Conservation (phyloP, 1,140 invertebrate species). For the Apis laboriosa region DNA sequence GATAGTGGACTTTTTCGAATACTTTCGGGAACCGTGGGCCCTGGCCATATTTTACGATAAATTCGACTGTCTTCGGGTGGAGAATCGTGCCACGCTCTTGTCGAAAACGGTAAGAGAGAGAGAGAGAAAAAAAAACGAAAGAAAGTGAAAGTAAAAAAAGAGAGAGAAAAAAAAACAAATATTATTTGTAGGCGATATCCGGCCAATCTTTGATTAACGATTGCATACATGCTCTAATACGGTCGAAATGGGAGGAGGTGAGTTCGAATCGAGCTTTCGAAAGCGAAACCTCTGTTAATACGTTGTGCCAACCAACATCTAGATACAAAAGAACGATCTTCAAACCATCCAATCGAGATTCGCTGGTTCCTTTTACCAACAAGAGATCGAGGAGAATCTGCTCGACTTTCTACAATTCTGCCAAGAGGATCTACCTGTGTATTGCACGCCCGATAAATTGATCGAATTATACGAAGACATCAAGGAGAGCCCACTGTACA, state of each 20-base stretch:
- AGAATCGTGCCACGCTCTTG: conserved; percentile 58
- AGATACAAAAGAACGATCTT: conserved; percentile 54
- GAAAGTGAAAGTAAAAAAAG: neutral
- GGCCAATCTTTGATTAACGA: conserved; percentile 48
- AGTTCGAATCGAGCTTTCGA: conserved; percentile 43
- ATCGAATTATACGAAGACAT: conserved; percentile 51
- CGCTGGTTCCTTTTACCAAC: conserved; percentile 54
- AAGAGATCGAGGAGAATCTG: conserved; percentile 57
- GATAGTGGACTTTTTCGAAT: conserved; percentile 83
- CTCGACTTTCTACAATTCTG: conserved; percentile 61
- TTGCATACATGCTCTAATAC: conserved; percentile 37
- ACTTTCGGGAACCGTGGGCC: conserved; percentile 84
- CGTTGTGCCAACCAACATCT: neutral
- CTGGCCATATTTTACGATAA: conserved; percentile 83
- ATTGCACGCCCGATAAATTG: conserved; percentile 52
- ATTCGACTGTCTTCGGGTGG: conserved; percentile 79
- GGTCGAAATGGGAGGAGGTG: conserved; percentile 48
- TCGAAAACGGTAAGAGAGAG: conserved; percentile 45
- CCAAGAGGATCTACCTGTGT: conserved; percentile 62
- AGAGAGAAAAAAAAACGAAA: too few relatives aligned
- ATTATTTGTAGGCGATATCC: conserved; percentile 26
- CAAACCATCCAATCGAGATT: conserved; percentile 46
- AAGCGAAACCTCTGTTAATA: too few relatives aligned
- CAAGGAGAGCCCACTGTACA: conserved; percentile 53
- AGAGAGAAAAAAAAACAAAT: neutral